Conservation (phyloP, 1,140 invertebrate genomes). For the Atta colombica region DNA sequence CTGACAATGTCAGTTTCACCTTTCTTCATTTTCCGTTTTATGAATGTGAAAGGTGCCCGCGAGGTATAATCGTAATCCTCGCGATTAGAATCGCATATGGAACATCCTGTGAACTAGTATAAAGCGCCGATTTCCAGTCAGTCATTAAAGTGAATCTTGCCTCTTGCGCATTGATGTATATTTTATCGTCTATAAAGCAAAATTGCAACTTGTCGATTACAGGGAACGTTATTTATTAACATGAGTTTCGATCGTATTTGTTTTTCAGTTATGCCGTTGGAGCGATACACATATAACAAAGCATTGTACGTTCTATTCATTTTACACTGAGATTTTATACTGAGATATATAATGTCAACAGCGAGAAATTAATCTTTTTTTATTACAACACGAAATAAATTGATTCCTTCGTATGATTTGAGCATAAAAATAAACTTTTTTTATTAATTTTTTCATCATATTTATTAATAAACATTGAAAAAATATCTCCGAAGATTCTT, state of each 20-base stretch:
- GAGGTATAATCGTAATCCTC: conserved; percentile 43
- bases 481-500: not conserved
- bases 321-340: not conserved
- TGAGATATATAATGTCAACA: not conserved
- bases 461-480: not conserved
- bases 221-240: not conserved
- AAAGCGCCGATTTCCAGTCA: conserved; percentile 34
- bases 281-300: not conserved
- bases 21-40: conserved; percentile 58
- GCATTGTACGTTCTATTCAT: not conserved
- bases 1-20: conserved; percentile 54
- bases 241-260: not conserved
- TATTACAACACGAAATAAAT: not conserved
- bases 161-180: not conserved
- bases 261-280: not conserved
- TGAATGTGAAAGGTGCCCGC: conserved; percentile 49
- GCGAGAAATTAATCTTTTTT: not conserved
- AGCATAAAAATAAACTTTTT: not conserved
- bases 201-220: not conserved
- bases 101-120: conserved; percentile 16
- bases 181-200: not conserved
- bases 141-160: conserved; percentile 22
- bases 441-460: not conserved
- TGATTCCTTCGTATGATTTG: not conserved
- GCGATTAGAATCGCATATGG: conserved; percentile 27